Conservation (phyloP, 1,140 invertebrate genomes). For the Halictus rubicundus region DNA sequence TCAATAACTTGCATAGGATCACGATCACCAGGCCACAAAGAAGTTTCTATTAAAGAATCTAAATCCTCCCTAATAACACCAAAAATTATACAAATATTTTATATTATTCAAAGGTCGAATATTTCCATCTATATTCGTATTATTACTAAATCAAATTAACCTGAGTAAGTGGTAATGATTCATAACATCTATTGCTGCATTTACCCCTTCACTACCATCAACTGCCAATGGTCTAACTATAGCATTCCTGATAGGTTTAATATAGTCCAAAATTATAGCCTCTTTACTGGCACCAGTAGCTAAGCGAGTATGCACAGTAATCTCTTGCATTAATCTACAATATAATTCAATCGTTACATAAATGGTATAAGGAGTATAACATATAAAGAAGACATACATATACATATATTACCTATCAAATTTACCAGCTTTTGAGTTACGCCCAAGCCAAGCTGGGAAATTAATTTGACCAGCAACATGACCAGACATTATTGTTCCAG, state of each 20-base stretch:
- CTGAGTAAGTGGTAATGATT: slow-evolving; percentile 91
- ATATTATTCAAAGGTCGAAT: neutral
- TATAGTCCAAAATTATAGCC: slow-evolving; percentile 92
- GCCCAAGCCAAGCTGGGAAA: slow-evolving; percentile 98
- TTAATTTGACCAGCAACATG: slow-evolving; percentile 88
- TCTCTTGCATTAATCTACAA: slow-evolving; percentile 72
- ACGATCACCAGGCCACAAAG: slow-evolving; percentile 89
- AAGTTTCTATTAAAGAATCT: slow-evolving; percentile 92
- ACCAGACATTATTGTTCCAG: slow-evolving; percentile 92
- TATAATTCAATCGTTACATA: slow-evolving; percentile 27
- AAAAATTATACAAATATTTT: neutral
- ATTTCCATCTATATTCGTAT: slow-evolving; percentile 35
- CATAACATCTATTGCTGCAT: slow-evolving; percentile 88
- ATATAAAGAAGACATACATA: neutral
- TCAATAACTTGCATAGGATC: slow-evolving; percentile 89
- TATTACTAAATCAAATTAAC: slow-evolving; percentile 88
- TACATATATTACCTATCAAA: slow-evolving; percentile 84
- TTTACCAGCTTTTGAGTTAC: slow-evolving; percentile 93
- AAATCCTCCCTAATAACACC: slow-evolving; percentile 88
- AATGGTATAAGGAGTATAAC: neutral
- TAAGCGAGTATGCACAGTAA: slow-evolving; percentile 73
- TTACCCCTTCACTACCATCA: slow-evolving; percentile 87
- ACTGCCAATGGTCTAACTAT: slow-evolving; percentile 88
- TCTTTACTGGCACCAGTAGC: slow-evolving; percentile 87
- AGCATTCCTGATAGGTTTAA: slow-evolving; percentile 85